A percentile compares a stretch with the other conserved stretches of the same genome.
These are phyloP conservation scores for Hiodon alosoides DNA, from an alignment of 2,113 vertebrate species.

Conservation along the genomic window DNA sequence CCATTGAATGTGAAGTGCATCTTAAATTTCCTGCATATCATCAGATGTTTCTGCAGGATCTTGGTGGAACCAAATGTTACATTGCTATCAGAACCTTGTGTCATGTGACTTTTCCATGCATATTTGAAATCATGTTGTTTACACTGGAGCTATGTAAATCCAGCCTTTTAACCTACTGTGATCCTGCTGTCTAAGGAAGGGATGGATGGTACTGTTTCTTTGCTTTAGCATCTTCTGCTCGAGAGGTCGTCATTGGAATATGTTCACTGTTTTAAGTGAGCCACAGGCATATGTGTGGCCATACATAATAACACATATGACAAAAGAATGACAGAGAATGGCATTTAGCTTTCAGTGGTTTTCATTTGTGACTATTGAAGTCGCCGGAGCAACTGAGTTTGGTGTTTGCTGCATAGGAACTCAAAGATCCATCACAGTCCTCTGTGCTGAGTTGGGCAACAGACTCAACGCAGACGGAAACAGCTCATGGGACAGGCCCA, in stretches of 20 bases:
- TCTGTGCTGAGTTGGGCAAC: neutral
- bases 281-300: slow-evolving; percentile 30
- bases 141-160: slow-evolving; percentile 40
- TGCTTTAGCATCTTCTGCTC: slow-evolving; percentile 18
- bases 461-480: neutral
- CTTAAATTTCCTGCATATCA: slow-evolving; percentile 22
- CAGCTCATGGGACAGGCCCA: neutral
- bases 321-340: slow-evolving; percentile 1
- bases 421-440: neutral
- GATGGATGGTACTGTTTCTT: slow-evolving; percentile 24
- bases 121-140: slow-evolving; percentile 39
- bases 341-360: neutral
- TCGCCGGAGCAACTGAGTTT: neutral
- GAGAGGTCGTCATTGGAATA: slow-evolving; percentile 34
- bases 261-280: slow-evolving; percentile 45
- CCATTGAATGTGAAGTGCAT: slow-evolving; percentile 32
- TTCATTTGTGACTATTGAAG: neutral
- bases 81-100: slow-evolving; percentile 34
- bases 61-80: slow-evolving; percentile 39
- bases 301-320: slow-evolving; percentile 18
- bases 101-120: slow-evolving; percentile 36
- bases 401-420: neutral
- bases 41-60: slow-evolving; percentile 30
- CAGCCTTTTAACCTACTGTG: slow-evolving; percentile 41
- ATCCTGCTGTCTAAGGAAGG: slow-evolving; percentile 33